Evolutionary conservation across 2,113 vertebrate genomes (phyloP).

Genomic region (Vulpes ferrilata): DNA sequence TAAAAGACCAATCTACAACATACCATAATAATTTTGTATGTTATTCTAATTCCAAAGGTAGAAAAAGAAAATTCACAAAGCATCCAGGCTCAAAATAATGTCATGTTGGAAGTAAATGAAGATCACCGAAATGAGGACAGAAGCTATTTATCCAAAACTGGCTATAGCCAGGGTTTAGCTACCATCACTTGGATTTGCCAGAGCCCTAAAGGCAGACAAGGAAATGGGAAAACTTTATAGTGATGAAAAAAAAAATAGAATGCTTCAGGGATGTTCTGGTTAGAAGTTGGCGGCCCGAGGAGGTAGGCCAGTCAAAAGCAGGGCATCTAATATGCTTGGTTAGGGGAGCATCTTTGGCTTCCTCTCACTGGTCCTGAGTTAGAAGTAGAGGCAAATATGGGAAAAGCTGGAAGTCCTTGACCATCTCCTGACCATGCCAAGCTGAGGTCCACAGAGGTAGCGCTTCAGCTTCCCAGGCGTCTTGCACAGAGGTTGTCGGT

Average conservation of each 20-base stretch:
- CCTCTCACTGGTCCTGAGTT: neutral
- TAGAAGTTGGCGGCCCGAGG: neutral
- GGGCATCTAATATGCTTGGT: neutral
- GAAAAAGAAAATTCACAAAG: slow-evolving; percentile 25
- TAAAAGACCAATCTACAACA: neutral
- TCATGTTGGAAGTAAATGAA: neutral
- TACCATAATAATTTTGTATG: neutral
- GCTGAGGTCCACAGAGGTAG: neutral
- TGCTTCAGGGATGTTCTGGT: neutral
- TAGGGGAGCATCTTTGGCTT: neutral
- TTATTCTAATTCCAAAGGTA: slow-evolving; percentile 4
- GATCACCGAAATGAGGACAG: neutral
- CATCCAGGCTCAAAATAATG: neutral
- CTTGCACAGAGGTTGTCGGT: neutral
- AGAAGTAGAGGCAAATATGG: neutral
- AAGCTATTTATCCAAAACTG: neutral
- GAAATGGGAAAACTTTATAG: neutral
- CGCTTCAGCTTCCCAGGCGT: neutral
- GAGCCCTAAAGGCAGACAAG: neutral
- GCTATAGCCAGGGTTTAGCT: neutral
- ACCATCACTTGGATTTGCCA: neutral
- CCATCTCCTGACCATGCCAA: neutral
- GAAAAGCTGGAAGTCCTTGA: neutral
- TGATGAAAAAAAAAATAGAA: neutral
- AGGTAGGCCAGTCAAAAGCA: neutral